Evolutionary conservation across 92 coral and sea anemone species (phyloP).

Genomic region (Phenganax marumi): DNA sequence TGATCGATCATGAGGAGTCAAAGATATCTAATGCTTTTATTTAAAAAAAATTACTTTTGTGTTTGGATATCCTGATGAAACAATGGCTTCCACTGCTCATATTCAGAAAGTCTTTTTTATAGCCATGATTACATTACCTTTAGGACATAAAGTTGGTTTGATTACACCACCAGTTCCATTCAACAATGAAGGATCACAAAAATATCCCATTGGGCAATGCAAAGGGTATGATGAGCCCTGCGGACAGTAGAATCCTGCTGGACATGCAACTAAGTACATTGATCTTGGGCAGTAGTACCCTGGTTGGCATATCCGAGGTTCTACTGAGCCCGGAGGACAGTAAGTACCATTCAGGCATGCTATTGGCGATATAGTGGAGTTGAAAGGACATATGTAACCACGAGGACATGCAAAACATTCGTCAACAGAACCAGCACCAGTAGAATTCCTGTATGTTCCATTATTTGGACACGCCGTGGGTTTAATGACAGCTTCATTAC

Average conservation of each 20-base stretch:
- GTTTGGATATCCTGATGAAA: too few species aligned
- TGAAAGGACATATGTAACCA: slow-evolving; percentile 74
- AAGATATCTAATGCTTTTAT: too few species aligned
- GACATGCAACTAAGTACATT: slow-evolving; percentile 77
- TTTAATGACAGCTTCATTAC: slow-evolving; percentile 66
- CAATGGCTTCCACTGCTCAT: too few species aligned
- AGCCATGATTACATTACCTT: slow-evolving; percentile 56
- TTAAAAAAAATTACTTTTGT: too few species aligned
- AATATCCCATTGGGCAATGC: slow-evolving; percentile 80
- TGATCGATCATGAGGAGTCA: too few species aligned
- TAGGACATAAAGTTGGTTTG: slow-evolving; percentile 72
- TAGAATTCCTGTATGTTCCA: slow-evolving; percentile 80
- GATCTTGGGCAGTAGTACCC: slow-evolving; percentile 87
- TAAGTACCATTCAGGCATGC: slow-evolving; percentile 83
- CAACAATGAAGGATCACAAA: slow-evolving; percentile 69
- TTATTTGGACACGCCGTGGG: slow-evolving; percentile 78
- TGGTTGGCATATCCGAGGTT: slow-evolving; percentile 55
- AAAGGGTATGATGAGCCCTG: slow-evolving; percentile 65
- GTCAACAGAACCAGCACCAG: slow-evolving; percentile 68
- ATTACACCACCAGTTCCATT: slow-evolving; percentile 77
- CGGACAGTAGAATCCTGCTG: slow-evolving; percentile 85
- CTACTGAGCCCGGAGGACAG: slow-evolving; percentile 84
- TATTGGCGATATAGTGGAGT: slow-evolving; percentile 69
- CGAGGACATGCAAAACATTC: slow-evolving; percentile 91
- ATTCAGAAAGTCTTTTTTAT: too few species aligned